Conservation (phyloP, 1,140 invertebrate genomes). For the Rhynchophorus ferrugineus region DNA sequence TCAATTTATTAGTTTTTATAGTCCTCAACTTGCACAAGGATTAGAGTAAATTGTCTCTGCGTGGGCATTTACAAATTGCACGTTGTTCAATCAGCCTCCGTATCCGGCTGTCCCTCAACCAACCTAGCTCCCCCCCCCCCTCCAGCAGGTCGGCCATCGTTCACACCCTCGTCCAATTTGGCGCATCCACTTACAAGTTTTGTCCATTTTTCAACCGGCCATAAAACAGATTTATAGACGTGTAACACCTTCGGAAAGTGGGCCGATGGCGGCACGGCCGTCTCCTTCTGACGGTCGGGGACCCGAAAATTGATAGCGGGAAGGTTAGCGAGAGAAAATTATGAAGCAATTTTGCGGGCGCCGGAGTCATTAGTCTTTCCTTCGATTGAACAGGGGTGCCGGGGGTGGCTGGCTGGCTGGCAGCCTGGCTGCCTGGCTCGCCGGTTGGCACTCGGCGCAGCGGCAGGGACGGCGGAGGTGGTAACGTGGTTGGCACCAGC, state of each 20-base stretch:
- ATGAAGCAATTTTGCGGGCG: conserved; percentile 40
- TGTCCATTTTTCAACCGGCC: not conserved
- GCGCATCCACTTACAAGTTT: not conserved
- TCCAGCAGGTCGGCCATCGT: not conserved
- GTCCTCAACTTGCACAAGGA: no score
- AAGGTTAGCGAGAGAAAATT: conserved; percentile 40
- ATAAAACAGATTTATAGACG: not conserved
- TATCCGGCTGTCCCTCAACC: no score
- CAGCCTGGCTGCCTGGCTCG: not conserved
- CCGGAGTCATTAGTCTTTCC: conserved; percentile 37
- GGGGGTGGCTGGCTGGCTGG: not conserved
- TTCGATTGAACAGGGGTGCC: conserved; percentile 2
- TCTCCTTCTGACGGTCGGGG: not conserved
- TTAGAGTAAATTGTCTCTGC: no score
- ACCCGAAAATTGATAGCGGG: conserved; percentile 35
- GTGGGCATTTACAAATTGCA: no score
- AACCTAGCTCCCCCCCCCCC: no score
- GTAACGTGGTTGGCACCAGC: not conserved
- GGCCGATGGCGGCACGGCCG: no score
- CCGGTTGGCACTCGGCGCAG: no score
- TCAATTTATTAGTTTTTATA: no score
- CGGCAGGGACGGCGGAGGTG: not conserved
- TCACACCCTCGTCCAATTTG: not conserved
- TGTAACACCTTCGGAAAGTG: not conserved
- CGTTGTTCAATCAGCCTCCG: no score